Evolutionary conservation across 2,113 vertebrate species (phyloP), one percentile per base, ranked within the genome.

Genomic region (Antennarius striatus): DNA sequence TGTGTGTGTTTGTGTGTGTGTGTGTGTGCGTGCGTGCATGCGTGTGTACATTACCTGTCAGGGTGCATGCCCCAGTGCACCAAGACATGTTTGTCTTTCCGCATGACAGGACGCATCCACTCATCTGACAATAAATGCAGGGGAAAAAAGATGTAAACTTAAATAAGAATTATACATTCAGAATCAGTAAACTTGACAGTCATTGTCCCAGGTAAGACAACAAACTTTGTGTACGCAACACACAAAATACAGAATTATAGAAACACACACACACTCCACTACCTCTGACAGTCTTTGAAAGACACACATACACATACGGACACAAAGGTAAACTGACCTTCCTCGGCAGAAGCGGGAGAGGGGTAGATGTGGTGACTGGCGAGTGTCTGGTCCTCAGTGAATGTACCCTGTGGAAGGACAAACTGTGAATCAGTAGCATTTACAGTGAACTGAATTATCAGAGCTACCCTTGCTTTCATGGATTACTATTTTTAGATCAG

Each of bases 31-130:
- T 61, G 63, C 39, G n/a, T 62, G 39, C 48, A 30, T 17, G 10
- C 22, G 40, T 11, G 42, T 2, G 1, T 32, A 29, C 22, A 16
- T 76, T 60, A 93, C 93, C 93, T 93, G 85, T 93, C 90, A 71
- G 92, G 97, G 72, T 95, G 94, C 80, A 93, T 95, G 13, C 98
- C 96, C 98, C 97, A 99, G 6, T 99, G 97, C 0, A 98, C 96
- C 80, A 98, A 87, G 66, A 98, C 88, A 70, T 97, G 95, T 74
- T 94, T 96, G 81, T 96, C 95, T 66, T 95, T 95, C 46, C 88
- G 94, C 93, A 96, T 92, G 52, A 99, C 94, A 0, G 96, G 96
- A 81, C 97, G 94, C 91, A 98, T 68, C 98, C 97, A 99, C 42
- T 98, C 97, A 70, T 96, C 97, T 98, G 88, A 93, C 91, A 53